A percentile compares a stretch with the other conserved stretches of the same genome.
phyloP scores from a whole-genome alignment of 2,888 invertebrate species.

The Microdon myrmicae region DNA sequence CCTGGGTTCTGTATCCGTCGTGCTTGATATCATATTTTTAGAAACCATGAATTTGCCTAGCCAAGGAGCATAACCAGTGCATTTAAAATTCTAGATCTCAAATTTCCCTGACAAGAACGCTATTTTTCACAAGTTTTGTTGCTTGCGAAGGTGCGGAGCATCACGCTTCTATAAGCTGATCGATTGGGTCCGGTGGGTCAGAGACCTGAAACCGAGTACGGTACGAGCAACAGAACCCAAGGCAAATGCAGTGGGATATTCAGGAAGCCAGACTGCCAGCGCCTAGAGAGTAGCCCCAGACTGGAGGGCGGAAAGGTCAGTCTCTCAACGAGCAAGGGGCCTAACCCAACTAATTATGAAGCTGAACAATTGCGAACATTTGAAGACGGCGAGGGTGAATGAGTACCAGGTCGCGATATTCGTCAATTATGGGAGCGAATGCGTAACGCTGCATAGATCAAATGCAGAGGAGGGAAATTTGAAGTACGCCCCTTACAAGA shows the following conservation, averaged over 20 bases:
- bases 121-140: no score
- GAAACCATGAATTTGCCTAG: no score
- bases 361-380: background rate
- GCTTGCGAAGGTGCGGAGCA: no score
- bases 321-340: background rate
- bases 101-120: no score
- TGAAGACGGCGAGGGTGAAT: background rate
- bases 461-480: background rate
- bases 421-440: conserved; percentile 1
- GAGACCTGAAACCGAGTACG: background rate
- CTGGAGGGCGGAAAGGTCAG: background rate
- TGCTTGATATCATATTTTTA: no score
- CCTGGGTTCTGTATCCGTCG: no score
- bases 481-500: no score
- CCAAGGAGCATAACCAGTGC: no score
- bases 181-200: background rate
- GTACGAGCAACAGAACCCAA: background rate
- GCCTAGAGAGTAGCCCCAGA: no score
- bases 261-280: no score
- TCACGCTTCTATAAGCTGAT: background rate
- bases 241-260: no score
- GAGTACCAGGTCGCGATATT: background rate
- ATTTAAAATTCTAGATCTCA: no score
- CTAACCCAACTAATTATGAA: background rate
- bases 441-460: background rate